Percentiles rank a stretch among this genome's conserved stretches.
Evolutionary conservation across 2,113 vertebrate species (phyloP).

Genomic region (Pipa parva): DNA sequence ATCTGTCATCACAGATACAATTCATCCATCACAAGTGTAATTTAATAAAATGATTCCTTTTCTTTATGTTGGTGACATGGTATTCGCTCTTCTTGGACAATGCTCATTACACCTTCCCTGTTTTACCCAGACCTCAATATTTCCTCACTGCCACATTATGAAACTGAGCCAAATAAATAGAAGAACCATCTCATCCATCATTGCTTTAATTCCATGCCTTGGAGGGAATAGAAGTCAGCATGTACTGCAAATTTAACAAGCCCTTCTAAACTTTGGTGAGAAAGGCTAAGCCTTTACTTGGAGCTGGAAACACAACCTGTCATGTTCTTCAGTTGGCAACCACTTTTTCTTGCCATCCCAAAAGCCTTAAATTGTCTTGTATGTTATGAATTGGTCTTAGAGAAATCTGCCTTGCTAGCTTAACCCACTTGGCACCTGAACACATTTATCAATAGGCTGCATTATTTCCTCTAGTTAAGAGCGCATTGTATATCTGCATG

Average conservation of each 20-base stretch:
- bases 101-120: slow-evolving; percentile 40
- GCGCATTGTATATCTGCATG: not conserved
- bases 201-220: slow-evolving; percentile 46
- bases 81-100: slow-evolving; percentile 43
- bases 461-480: no score
- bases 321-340: slow-evolving; percentile 5
- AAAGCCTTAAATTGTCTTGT: not conserved
- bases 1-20: not conserved
- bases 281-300: slow-evolving; percentile 18
- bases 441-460: not conserved
- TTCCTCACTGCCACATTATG: slow-evolving; percentile 36
- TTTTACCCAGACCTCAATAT: slow-evolving; percentile 30
- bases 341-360: slow-evolving; percentile 36
- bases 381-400: not conserved
- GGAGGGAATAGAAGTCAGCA: slow-evolving; percentile 34
- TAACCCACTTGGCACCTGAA: not conserved
- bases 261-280: slow-evolving; percentile 5
- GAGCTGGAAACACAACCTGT: slow-evolving; percentile 26
- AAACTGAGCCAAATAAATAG: slow-evolving; percentile 47
- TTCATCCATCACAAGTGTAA: slow-evolving; percentile 14
- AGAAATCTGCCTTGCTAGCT: not conserved
- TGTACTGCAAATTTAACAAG: slow-evolving; percentile 12
- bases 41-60: slow-evolving; percentile 36
- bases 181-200: slow-evolving; percentile 52
- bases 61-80: slow-evolving; percentile 24